These are phyloP conservation scores for Stegastes partitus DNA, from an alignment of 2,113 vertebrate genomes.

Conservation along the genomic window DNA sequence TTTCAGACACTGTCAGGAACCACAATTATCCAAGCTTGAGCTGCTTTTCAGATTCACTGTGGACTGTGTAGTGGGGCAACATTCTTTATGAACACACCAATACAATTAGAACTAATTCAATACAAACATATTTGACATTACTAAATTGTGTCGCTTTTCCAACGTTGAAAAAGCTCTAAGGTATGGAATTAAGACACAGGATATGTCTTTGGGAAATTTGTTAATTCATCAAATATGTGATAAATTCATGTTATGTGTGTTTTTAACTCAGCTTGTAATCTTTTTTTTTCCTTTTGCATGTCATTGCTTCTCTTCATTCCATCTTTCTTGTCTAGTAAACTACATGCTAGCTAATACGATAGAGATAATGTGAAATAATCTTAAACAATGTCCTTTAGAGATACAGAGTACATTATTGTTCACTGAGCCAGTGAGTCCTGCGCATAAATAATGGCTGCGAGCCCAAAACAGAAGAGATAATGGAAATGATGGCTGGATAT, in stretches of 20 bases:
- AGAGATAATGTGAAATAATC: constrained; percentile 31
- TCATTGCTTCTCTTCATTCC: background rate
- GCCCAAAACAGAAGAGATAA: constrained; percentile 48
- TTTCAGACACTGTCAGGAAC: too few species aligned
- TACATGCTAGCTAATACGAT: constrained; percentile 12
- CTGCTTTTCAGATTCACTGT: too few species aligned
- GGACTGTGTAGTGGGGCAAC: too few species aligned
- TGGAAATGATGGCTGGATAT: constrained; percentile 61
- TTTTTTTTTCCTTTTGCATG: background rate
- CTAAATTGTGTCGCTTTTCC: too few species aligned
- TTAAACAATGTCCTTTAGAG: constrained; percentile 39
- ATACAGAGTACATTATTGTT: constrained; percentile 17
- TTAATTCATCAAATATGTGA: background rate
- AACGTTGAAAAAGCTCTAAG: too few species aligned
- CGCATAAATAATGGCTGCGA: constrained; percentile 36
- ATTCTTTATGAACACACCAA: too few species aligned
- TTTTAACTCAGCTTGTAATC: background rate
- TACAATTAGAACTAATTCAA: too few species aligned
- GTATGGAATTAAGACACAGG: background rate
- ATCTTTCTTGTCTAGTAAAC: background rate
- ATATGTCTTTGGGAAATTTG: background rate
- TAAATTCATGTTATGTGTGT: background rate
- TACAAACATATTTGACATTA: too few species aligned
- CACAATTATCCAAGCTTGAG: too few species aligned
- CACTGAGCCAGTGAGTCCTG: constrained; percentile 26